phyloP scores from a whole-genome alignment of 1,140 invertebrate genomes.

The Camponotus pennsylvanicus region DNA sequence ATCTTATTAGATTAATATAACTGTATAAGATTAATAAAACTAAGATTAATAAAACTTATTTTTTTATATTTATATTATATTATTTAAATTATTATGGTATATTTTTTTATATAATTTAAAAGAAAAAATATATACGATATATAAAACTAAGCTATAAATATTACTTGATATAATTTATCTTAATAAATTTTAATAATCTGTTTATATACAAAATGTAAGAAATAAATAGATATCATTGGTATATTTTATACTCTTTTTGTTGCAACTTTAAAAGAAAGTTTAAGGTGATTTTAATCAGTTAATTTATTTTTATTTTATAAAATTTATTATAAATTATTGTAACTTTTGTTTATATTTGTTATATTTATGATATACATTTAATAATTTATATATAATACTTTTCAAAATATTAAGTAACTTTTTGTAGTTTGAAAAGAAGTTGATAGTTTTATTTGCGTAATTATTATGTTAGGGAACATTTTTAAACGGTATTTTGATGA shows the following conservation, averaged over 20 bases:
- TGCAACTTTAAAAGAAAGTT: neutral
- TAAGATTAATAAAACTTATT: neutral
- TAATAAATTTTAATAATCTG: neutral
- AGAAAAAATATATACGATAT: neutral
- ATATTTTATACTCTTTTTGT: neutral
- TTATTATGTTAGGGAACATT: neutral
- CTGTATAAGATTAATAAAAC: neutral
- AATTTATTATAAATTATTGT: no score
- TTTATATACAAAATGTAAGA: neutral
- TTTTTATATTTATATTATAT: neutral
- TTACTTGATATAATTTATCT: neutral
- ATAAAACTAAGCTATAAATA: neutral
- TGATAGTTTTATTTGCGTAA: neutral
- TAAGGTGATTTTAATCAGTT: no score
- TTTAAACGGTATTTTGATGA: neutral
- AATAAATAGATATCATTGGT: neutral
- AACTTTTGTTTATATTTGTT: no score
- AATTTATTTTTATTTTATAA: no score
- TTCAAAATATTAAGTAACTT: neutral
- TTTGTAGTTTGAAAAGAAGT: neutral
- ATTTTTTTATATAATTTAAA: neutral
- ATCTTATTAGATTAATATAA: neutral
- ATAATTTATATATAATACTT: conserved; percentile 11
- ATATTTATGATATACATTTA: no score
- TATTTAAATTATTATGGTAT: no score